phyloP scores from a whole-genome alignment of 92 coral and sea anemone genomes.

The Meandrina meandrites region DNA sequence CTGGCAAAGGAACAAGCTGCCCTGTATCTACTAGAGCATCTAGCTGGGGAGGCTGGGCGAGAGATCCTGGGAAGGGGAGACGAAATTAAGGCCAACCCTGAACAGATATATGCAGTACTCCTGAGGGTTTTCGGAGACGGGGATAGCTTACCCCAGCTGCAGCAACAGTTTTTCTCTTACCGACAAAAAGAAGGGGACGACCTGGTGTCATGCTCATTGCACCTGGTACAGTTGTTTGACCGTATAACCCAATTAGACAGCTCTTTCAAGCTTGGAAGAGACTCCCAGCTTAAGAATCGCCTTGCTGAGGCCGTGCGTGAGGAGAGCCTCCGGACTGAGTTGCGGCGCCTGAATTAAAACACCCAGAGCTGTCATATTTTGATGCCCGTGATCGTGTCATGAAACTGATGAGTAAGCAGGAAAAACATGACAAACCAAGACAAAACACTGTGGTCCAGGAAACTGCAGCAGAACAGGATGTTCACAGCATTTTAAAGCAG shows the following conservation, averaged over 20 bases:
- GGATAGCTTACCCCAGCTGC: constrained; percentile 59
- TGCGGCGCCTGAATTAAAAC: constrained; percentile 37
- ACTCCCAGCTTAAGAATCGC: constrained; percentile 53
- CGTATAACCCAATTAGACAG: constrained; percentile 51
- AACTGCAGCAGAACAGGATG: constrained; percentile 40
- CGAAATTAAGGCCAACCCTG: constrained; percentile 48
- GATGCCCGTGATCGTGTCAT: not conserved
- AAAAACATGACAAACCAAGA: too few species aligned
- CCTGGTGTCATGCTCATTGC: constrained; percentile 47
- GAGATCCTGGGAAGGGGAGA: constrained; percentile 56
- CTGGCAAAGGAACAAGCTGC: constrained; percentile 37
- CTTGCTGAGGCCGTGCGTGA: constrained; percentile 66
- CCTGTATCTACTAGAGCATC: constrained; percentile 34
- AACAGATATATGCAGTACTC: constrained; percentile 42
- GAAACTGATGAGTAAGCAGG: too few species aligned
- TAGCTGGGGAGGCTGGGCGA: constrained; percentile 43
- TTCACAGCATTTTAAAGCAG: constrained; percentile 49
- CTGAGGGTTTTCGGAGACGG: constrained; percentile 64
- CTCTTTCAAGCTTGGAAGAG: constrained; percentile 44
- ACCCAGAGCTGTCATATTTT: constrained; percentile 47
- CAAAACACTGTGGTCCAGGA: too few species aligned
- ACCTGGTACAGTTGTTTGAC: constrained; percentile 51
- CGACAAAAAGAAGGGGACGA: constrained; percentile 56
- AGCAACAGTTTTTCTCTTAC: constrained; percentile 60
- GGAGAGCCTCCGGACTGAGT: constrained; percentile 48